Conservation (phyloP, 1,140 invertebrate genomes). For the Drosophila lacteicornis region DNA sequence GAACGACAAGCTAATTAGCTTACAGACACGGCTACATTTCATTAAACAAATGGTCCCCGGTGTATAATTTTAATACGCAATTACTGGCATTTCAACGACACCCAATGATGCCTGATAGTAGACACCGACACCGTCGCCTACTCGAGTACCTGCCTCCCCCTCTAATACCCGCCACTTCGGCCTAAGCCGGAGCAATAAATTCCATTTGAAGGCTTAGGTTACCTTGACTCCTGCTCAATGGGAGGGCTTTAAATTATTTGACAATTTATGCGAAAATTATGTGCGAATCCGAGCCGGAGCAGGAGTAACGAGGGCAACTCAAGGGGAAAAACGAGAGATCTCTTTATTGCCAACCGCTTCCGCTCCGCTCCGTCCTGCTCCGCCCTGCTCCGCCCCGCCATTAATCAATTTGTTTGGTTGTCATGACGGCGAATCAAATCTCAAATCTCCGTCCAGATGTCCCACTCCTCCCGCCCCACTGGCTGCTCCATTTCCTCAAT, state of each 20-base stretch:
- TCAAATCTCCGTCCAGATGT: constrained; percentile 57
- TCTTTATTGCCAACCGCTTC: constrained; percentile 56
- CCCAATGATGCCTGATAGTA: constrained; percentile 72
- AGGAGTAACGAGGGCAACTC: constrained; percentile 22
- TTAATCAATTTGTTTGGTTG: constrained; percentile 72
- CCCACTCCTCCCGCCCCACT: not conserved
- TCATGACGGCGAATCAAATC: constrained; percentile 24
- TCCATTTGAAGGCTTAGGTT: constrained; percentile 69
- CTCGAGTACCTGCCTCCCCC: too few species aligned
- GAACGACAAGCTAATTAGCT: constrained; percentile 71
- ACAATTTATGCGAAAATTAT: constrained; percentile 82
- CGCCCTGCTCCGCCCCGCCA: constrained; percentile 21
- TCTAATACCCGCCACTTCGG: constrained; percentile 17
- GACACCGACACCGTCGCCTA: constrained; percentile 5
- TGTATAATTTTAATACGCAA: constrained; percentile 82
- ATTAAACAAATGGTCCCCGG: constrained; percentile 79
- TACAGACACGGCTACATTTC: constrained; percentile 75
- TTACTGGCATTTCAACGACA: constrained; percentile 76
- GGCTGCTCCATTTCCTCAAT: constrained; percentile 45
- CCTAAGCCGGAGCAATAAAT: constrained; percentile 71
- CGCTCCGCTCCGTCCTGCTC: not conserved
- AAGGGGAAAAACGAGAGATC: constrained; percentile 23
- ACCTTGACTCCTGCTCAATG: constrained; percentile 45
- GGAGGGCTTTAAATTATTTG: constrained; percentile 73
- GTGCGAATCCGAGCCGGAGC: constrained; percentile 73